phyloP scores from a whole-genome alignment of 1,140 invertebrate species.

The Anastrepha ludens region DNA sequence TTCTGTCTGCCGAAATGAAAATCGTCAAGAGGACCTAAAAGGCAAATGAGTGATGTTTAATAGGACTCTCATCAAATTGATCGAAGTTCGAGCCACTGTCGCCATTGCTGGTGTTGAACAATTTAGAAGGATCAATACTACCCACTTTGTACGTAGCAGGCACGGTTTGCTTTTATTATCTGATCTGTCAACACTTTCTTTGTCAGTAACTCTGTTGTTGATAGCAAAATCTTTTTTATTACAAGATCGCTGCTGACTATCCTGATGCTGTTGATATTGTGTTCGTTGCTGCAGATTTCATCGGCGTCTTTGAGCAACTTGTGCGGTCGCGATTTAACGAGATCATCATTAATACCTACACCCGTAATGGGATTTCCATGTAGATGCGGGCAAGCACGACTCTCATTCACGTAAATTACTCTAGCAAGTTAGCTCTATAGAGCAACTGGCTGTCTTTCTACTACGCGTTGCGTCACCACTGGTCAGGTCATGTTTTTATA shows the following conservation, averaged over 20 bases:
- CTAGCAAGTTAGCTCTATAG: slow-evolving; percentile 73
- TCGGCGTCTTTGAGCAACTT: slow-evolving; percentile 65
- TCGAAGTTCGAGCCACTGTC: slow-evolving; percentile 59
- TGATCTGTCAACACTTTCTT: slow-evolving; percentile 58
- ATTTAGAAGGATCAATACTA: slow-evolving; percentile 52
- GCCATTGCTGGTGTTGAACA: slow-evolving; percentile 50
- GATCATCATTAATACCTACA: slow-evolving; percentile 61
- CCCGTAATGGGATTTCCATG: slow-evolving; percentile 51
- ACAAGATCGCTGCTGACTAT: slow-evolving; percentile 66
- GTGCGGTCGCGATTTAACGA: slow-evolving; percentile 71
- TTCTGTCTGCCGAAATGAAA: slow-evolving; percentile 95
- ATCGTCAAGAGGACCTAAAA: slow-evolving; percentile 90
- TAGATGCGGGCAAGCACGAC: slow-evolving; percentile 74
- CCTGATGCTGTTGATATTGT: slow-evolving; percentile 68
- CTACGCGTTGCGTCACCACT: slow-evolving; percentile 72
- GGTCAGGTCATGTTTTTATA: slow-evolving; percentile 71
- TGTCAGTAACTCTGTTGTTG: slow-evolving; percentile 56
- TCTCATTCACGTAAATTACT: slow-evolving; percentile 78
- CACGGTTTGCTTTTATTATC: slow-evolving; percentile 59
- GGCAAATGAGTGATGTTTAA: slow-evolving; percentile 89
- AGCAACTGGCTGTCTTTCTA: slow-evolving; percentile 70
- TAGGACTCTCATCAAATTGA: slow-evolving; percentile 75
- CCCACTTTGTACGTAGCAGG: slow-evolving; percentile 57
- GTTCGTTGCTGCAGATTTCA: slow-evolving; percentile 62
- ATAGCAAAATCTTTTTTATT: slow-evolving; percentile 35